These are phyloP conservation scores for Drosophila jambulina DNA, from an alignment of 1,140 invertebrate species.

Conservation along the genomic window DNA sequence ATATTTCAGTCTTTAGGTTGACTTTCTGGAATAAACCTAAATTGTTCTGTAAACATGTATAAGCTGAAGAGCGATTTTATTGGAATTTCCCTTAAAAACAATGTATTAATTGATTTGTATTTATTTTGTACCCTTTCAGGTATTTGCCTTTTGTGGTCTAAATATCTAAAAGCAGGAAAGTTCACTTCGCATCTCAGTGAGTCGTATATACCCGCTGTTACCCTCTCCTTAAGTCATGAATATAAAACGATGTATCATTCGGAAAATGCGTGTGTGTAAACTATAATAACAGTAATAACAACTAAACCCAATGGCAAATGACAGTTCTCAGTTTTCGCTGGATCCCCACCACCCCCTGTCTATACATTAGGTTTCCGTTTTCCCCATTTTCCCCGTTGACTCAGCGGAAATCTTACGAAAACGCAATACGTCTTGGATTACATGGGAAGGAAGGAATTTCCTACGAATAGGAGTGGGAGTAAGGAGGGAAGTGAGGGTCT, in stretches of 20 bases:
- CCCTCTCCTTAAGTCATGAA: constrained; percentile 20
- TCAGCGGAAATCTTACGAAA: constrained; percentile 35
- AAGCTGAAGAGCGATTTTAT: too few relatives aligned
- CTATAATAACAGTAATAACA: constrained; percentile 51
- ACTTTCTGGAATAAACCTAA: background rate
- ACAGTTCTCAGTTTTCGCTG: constrained; percentile 30
- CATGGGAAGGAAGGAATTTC: constrained; percentile 43
- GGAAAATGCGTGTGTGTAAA: constrained; percentile 36
- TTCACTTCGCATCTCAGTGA: background rate
- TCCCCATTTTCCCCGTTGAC: constrained; percentile 19
- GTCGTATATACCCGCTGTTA: background rate
- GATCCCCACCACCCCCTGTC: background rate
- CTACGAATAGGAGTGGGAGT: background rate
- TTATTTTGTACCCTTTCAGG: background rate
- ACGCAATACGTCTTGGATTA: constrained; percentile 50
- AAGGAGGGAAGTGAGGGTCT: background rate
- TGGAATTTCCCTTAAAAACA: too few relatives aligned
- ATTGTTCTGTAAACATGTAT: background rate
- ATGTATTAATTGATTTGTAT: too few relatives aligned
- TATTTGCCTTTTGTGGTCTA: too few relatives aligned
- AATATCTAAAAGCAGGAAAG: background rate
- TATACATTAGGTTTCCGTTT: constrained; percentile 39
- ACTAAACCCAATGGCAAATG: constrained; percentile 44
- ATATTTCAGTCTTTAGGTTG: too few relatives aligned
- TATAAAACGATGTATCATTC: constrained; percentile 48